Base-by-base conservation (phyloP, 2,113 vertebrate species). In the Chlorodrepanis virens region DNA sequence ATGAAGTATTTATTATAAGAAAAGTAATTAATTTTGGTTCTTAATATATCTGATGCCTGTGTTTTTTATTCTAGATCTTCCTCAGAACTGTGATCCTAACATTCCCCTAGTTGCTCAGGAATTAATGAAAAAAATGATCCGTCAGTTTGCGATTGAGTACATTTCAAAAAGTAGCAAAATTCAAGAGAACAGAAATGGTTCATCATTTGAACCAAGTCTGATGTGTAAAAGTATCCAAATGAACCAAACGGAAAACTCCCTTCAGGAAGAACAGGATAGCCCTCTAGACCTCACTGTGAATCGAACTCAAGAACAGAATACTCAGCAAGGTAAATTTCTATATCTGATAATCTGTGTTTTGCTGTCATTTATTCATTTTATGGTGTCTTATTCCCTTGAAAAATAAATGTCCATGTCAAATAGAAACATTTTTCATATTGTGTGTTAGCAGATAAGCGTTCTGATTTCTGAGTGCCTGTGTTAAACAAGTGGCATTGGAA, bases 101-200 rank as follows among this genome's bases (percentile, higher is more conserved):
- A 99, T 99, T 98, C 99, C 99, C 96, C 96, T 98, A 98, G 98
- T 99, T 97, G 99, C 99, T 97, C 99, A 99, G 98, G 99, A 99
- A 98, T 98, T 99, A 98, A 99, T 99, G 99, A 99, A 98, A 97
- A 99, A 99, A 97, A 99, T 99, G 99, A 99, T 99, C 95, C 99
- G 98, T 97, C 99, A 99, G 98, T 99, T 99, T 98, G 99, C 99
- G 64, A 98, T 99, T 98, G 99, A 99, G 98, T 99, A 99, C 94
- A 99, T 99, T 95, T 99, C 98, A 93, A 99, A 99, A 98, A 99
- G 98, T 98, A 98, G 98, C 98, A 98, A 99, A 97, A 98, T 98
- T 97, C 98, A 98, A 98, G 98, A 98, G 96, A 98, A 97, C 94
- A 98, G 98, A 97, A 99, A 98, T 94, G 98, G 98, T 98, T 98